A percentile compares a stretch with the other conserved stretches of the same genome.
Conservation (phyloP, 2,113 vertebrate species). For the Gavialis gangeticus region DNA sequence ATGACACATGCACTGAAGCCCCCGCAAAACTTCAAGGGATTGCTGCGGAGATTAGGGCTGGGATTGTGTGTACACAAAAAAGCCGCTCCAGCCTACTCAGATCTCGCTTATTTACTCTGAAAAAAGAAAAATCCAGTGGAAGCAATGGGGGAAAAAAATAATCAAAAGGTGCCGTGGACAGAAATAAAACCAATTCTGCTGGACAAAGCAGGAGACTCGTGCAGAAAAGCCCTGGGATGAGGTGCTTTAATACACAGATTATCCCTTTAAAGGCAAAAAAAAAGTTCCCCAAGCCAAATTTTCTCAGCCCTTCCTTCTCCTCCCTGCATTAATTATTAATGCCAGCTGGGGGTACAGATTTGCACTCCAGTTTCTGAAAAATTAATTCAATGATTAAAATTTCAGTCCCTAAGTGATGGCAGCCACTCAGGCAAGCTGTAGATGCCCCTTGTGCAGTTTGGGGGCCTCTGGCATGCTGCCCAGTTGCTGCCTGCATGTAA, state of each 20-base stretch:
- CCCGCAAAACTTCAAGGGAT: rapidly evolving
- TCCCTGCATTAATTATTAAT: slow-evolving; percentile 71
- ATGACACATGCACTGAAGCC: neutral
- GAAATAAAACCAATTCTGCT: neutral
- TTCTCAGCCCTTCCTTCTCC: slow-evolving; percentile 39
- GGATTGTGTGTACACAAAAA: rapidly evolving
- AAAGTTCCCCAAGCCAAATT: slow-evolving; percentile 25
- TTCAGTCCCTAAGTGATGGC: slow-evolving; percentile 72
- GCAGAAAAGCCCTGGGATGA: neutral
- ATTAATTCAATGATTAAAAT: slow-evolving; percentile 80
- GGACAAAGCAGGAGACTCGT: neutral
- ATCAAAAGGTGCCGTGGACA: neutral
- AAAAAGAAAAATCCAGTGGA: neutral
- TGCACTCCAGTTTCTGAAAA: slow-evolving; percentile 74
- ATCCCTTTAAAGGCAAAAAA: neutral
- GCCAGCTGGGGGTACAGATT: slow-evolving; percentile 65
- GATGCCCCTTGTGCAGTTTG: slow-evolving; percentile 43
- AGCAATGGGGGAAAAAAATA: neutral
- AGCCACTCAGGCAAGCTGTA: slow-evolving; percentile 53
- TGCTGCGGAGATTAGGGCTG: neutral
- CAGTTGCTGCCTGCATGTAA: neutral
- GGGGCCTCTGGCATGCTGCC: slow-evolving; percentile 26
- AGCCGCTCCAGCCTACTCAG: neutral
- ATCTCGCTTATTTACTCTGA: rapidly evolving
- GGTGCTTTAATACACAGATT: neutral